Base-by-base conservation (phyloP, 2,888 invertebrate genomes). In the Dioctria linearis region DNA sequence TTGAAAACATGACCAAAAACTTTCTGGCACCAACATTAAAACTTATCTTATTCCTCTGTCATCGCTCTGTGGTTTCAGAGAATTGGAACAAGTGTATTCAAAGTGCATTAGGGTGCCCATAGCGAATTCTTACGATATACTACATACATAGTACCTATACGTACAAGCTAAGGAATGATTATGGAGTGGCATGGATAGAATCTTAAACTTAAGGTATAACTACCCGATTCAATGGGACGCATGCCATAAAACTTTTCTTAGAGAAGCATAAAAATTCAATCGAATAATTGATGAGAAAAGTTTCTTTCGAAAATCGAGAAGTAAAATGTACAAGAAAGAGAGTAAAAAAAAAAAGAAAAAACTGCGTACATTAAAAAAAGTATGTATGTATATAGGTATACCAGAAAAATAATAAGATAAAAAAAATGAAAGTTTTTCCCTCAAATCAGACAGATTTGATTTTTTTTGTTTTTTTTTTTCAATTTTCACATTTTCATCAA, bases 211-310 rank as follows among this genome's bases (percentile, higher is more conserved):
- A 73, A 43, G 40, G 42, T 13, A 61, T 39, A 61, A 61, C 6
- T 11, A 11, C 39, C 37, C 37, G 66, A n/a, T n/a, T 9, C 42
- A 43, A 11, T 13, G 42, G 46, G 46, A 43, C 43, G 66, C 37
- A 39, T 46, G 51, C 51, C 51, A 63, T 25, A 49, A 63, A 76
- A 76, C n/a, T 49, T 63, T 63, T 43, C 39, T 25, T 57, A 11
- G 9, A 51, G 61, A 37, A 49, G 40, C 13, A 25, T 9, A 75
- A 76, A 76, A 76, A 76, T 76, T 76, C 76, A 76, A 61, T 76
- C 76, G 76, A 63, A 76, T 76, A 76, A 76, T 76, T 63, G 76
- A 76, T 76, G 76, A 49, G 76, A 49, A 61, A 76, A 76, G 76
- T 61, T 76, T 76, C 25, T 25, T 25, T 25, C 25, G 25, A 25